Percentiles rank a stretch among this genome's conserved stretches.
phyloP scores from a whole-genome alignment of 2,888 invertebrate genomes.

The Idaea aversata region DNA sequence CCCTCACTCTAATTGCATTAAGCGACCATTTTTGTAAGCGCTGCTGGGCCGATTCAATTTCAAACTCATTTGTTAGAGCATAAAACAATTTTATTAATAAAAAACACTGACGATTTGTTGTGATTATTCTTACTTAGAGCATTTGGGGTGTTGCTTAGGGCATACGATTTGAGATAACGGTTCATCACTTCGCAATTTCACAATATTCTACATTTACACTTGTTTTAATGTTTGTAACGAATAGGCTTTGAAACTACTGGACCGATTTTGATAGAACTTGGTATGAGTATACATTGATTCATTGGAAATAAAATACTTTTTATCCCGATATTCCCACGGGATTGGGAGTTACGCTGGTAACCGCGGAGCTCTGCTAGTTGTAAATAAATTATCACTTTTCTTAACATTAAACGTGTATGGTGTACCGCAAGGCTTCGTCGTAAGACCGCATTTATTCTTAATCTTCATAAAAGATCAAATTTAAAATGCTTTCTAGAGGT shows the following conservation, averaged over 20 bases:
- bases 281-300: too few relatives aligned
- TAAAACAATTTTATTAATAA: conserved; percentile 76
- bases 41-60: conserved; percentile 82
- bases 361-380: too few relatives aligned
- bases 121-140: background rate
- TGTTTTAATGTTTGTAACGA: too few relatives aligned
- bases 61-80: conserved; percentile 84
- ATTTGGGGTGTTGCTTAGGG: background rate
- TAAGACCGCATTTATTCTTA: background rate
- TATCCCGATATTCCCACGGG: too few relatives aligned
- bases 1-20: conserved; percentile 82
- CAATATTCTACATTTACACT: too few relatives aligned
- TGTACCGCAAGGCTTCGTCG: background rate
- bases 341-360: too few relatives aligned
- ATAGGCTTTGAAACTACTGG: too few relatives aligned
- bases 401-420: background rate
- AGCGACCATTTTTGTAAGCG: conserved; percentile 84
- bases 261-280: too few relatives aligned
- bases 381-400: too few relatives aligned
- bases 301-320: too few relatives aligned
- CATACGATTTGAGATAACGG: background rate
- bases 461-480: background rate
- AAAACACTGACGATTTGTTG: conserved; percentile 72
- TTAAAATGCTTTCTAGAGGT: background rate
- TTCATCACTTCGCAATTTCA: too few relatives aligned